Base-by-base conservation (phyloP, 1,140 invertebrate genomes). In the Pantala flavescens region DNA sequence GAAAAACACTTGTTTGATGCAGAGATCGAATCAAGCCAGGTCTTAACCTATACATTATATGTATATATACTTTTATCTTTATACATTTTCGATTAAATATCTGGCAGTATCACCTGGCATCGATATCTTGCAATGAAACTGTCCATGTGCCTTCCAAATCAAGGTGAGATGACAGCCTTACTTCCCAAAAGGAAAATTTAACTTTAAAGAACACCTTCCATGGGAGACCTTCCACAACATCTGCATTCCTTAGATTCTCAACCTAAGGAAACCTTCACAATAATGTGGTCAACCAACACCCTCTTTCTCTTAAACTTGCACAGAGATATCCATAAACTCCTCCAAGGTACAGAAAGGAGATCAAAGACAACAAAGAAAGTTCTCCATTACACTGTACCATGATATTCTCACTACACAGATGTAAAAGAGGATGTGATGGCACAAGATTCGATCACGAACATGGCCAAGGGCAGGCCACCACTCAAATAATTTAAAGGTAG, bases 31-130 rank as follows among this genome's bases (percentile, higher is more conserved):
- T 63, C 49, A 63, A 63, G 49, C 49, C 49, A 63, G 49, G 49
- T 63, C 49, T 63, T 63, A 63, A 63, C 49, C 49, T 63, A 63
- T 63, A 63, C 49, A 63, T 63, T 63, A 63, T 63, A 63, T 63
- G 49, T 63, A 12, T 63, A 63, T 63, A 63, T 63, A 63, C 49
- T 63, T 63, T 63, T 63, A 63, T 63, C 49, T 63, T 63, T 63
- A 63, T 63, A 63, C 49, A 63, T 63, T 63, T 63, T 3, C 3
- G 49, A 63, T 63, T 63, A 63, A 63, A 63, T 63, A 63, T 63
- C 49, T 63, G 49, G 49, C 49, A 63, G 49, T 63, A 63, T 63
- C 49, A 63, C 49, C 49, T 63, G 49, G 49, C n/a, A 21, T 63
- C 49, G 49, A 63, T 63, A 63, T 63, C 49, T 63, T 63, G 49